Percentiles rank a stretch among this genome's conserved stretches.
These are phyloP conservation scores for Agonopterix subpropinquella DNA, from an alignment of 2,888 invertebrate genomes.

Conservation along the genomic window DNA sequence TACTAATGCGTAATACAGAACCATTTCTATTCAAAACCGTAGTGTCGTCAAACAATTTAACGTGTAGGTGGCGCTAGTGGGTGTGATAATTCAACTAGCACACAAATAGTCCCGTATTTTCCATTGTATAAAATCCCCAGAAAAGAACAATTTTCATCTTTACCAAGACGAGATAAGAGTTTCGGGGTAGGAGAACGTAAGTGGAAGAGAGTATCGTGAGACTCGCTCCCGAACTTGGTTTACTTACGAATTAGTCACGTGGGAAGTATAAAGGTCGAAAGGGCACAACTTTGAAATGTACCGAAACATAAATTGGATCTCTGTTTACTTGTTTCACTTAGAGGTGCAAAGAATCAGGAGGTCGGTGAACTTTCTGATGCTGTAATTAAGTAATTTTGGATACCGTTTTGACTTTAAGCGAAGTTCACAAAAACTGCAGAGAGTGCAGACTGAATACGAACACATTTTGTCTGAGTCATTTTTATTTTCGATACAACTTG, in stretches of 20 bases:
- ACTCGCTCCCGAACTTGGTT: constrained; percentile 60
- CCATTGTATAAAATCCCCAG: no score
- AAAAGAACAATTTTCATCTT: no score
- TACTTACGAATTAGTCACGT: constrained; percentile 47
- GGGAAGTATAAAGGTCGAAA: constrained; percentile 23
- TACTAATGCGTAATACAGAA: not conserved
- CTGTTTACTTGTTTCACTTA: not conserved
- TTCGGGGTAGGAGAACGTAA: no score
- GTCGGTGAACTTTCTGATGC: no score
- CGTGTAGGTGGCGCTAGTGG: constrained; percentile 57
- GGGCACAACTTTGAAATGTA: constrained; percentile 3
- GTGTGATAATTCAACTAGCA: constrained; percentile 70
- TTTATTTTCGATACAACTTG: no score
- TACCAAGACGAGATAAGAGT: no score
- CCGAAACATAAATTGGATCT: constrained; percentile 14
- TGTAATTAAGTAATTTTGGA: no score
- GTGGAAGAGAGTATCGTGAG: not conserved
- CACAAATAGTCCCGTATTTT: constrained; percentile 59
- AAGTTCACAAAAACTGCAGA: no score
- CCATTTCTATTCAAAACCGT: not conserved
- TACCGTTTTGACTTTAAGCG: no score
- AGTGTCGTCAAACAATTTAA: constrained; percentile 21
- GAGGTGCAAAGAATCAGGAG: no score
- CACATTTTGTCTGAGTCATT: no score
- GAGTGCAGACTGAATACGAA: no score